Base-by-base conservation (phyloP, 2,888 invertebrate species). In the Plebejus melissa region DNA sequence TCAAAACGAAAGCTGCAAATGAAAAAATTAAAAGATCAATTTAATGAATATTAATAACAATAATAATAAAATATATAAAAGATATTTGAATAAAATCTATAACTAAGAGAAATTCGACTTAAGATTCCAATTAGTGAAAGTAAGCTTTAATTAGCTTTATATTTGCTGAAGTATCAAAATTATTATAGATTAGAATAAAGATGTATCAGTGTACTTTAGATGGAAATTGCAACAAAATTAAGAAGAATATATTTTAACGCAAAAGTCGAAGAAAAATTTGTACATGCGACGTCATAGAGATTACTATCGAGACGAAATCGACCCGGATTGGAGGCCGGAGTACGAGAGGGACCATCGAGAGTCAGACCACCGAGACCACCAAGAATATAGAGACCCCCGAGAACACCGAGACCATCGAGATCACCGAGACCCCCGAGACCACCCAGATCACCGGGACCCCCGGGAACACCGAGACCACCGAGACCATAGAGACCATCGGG, bases 201-300 rank as follows among this genome's bases (percentile, higher is more conserved):
- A 65, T 65, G 65, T 28, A 32, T 28, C 60, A 28, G 60, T 13
- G 32, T 36, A 65, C 65, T 36, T 65, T 65, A 32, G 32, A 1
- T 32, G 22, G 13, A 4, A 32, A 60, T 28, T 60, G 13, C 16
- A 1, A 32, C 65, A 36, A 32, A 36, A 65, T 32, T 16, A 13
- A 65, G 32, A 3, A 13, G 32, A 32, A 60, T 28, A 60, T 36
- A 65, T 65, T 65, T 65, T 65, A 65, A 36, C 4, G 65, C 32
- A 36, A 65, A 36, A 36, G 65, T 65, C 32, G 32, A 65, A 36
- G 13, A 65, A 65, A 36, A 32, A 4, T 65, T 65, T 36, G 60
- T 65, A 65, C 65, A 65, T 65, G 65, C 65, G 65, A 65, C 65
- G 65, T 65, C 32, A 65, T 65, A 65, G 65, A 36, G 65, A 65